These are phyloP conservation scores for Halichoerus grypus DNA, from an alignment of 2,113 vertebrate genomes.

Conservation along the genomic window DNA sequence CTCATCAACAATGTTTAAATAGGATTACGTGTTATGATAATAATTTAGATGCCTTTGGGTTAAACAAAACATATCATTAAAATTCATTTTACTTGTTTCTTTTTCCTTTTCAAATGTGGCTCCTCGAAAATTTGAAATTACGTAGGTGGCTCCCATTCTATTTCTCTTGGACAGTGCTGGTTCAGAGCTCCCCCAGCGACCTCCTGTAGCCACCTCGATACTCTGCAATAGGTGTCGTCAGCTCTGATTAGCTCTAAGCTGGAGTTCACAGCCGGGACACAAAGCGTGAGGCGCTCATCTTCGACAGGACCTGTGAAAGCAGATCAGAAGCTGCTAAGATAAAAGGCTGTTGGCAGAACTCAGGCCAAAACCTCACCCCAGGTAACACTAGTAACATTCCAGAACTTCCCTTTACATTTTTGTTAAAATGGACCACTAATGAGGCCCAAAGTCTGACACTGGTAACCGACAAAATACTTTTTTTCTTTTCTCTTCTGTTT, in stretches of 20 bases:
- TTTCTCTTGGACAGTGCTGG: not conserved
- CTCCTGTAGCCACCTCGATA: no score
- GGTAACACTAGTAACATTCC: not conserved
- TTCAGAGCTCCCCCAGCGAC: not conserved
- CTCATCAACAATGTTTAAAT: not conserved
- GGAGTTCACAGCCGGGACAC: conserved; percentile 11
- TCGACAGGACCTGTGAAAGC: conserved; percentile 19
- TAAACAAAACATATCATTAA: conserved; percentile 19
- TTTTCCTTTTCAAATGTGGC: not conserved
- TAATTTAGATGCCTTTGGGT: not conserved
- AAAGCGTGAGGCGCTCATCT: not conserved
- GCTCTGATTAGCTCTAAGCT: not conserved
- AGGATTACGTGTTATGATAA: not conserved
- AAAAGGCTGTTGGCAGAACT: conserved; percentile 10
- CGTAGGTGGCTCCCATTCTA: not conserved
- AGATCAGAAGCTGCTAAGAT: not conserved
- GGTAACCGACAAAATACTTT: not conserved
- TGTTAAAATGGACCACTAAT: not conserved
- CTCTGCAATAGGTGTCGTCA: not conserved
- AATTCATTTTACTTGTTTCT: not conserved
- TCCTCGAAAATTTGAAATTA: not conserved
- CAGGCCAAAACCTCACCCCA: not conserved
- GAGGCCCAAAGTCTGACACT: not conserved
- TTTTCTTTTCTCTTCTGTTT: not conserved
- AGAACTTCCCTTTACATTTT: not conserved